Evolutionary conservation across 92 coral and sea anemone species (phyloP).

Genomic region (Desmophyllum pertusum): DNA sequence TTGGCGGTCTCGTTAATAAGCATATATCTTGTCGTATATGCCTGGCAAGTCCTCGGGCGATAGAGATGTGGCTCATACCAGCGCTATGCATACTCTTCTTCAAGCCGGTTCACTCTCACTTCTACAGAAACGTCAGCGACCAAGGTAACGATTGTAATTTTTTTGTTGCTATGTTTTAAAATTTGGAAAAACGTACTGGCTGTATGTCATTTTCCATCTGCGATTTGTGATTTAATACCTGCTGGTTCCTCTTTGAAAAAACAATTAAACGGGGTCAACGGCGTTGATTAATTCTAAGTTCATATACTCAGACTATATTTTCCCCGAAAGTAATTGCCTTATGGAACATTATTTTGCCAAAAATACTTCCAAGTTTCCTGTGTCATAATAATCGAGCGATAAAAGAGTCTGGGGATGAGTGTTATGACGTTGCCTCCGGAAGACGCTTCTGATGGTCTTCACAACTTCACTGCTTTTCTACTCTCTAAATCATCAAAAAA

Average conservation of each 20-base stretch:
- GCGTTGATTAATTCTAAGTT: background rate
- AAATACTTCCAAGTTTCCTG: too few species aligned
- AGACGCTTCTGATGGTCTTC: too few species aligned
- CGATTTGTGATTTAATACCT: background rate
- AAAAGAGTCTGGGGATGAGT: too few species aligned
- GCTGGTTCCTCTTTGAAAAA: background rate
- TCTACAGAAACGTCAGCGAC: constrained; percentile 18
- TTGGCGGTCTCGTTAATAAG: background rate
- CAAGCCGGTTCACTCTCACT: constrained; percentile 4
- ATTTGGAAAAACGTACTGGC: background rate
- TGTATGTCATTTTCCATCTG: background rate
- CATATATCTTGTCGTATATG: background rate
- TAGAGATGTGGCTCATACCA: constrained; percentile 9
- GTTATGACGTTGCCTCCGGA: too few species aligned
- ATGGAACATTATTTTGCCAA: too few species aligned
- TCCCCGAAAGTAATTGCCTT: too few species aligned
- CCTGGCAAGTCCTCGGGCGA: background rate
- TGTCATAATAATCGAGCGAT: too few species aligned
- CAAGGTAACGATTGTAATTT: constrained; percentile 34
- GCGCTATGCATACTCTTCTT: background rate
- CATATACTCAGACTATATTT: too few species aligned
- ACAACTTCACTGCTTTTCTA: too few species aligned
- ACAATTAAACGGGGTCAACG: background rate
- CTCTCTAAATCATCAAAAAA: too few species aligned
- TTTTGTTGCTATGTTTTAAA: background rate